Conservation (phyloP, 92 coral and sea anemone species). For the Umimayanthus kanabou region DNA sequence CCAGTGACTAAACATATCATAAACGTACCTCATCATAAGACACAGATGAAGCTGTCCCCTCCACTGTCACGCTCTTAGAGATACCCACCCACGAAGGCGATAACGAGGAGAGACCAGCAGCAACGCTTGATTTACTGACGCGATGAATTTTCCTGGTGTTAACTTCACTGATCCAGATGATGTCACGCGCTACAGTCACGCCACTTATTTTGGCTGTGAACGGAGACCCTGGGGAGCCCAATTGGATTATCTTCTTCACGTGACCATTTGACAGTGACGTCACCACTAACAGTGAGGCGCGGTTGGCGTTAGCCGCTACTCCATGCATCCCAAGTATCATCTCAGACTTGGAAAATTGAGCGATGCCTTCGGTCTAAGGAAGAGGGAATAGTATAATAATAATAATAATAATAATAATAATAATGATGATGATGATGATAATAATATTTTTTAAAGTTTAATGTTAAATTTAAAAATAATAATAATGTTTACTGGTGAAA, state of each 20-base stretch:
- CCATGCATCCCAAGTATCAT: slow-evolving; percentile 93
- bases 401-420: too few species aligned
- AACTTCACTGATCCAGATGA: slow-evolving; percentile 87
- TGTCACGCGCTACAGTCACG: slow-evolving; percentile 70
- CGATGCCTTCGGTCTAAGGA: slow-evolving; percentile 64
- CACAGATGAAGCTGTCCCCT: slow-evolving; percentile 87
- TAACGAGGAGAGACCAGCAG: slow-evolving; percentile 58
- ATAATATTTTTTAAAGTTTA: too few species aligned
- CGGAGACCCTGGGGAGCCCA: slow-evolving; percentile 68
- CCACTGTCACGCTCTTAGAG: slow-evolving; percentile 62
- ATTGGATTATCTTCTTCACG: slow-evolving; percentile 78
- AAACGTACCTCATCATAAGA: slow-evolving; percentile 75
- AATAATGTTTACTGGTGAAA: too few species aligned
- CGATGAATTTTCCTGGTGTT: slow-evolving; percentile 63
- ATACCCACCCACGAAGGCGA: slow-evolving; percentile 72
- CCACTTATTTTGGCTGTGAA: slow-evolving; percentile 83
- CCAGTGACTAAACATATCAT: background rate
- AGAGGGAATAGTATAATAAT: too few species aligned
- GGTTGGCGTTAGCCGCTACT: slow-evolving; percentile 68
- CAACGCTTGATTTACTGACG: slow-evolving; percentile 66
- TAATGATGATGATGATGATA: too few species aligned
- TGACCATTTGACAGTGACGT: slow-evolving; percentile 54
- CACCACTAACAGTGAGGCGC: slow-evolving; percentile 82
- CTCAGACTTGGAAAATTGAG: slow-evolving; percentile 71
- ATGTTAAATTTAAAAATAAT: too few species aligned